Evolutionary conservation across 2,797 vertebrate species (phyloP), one percentile per base, ranked within the genome.

Genomic region (Naso thynnoides): DNA sequence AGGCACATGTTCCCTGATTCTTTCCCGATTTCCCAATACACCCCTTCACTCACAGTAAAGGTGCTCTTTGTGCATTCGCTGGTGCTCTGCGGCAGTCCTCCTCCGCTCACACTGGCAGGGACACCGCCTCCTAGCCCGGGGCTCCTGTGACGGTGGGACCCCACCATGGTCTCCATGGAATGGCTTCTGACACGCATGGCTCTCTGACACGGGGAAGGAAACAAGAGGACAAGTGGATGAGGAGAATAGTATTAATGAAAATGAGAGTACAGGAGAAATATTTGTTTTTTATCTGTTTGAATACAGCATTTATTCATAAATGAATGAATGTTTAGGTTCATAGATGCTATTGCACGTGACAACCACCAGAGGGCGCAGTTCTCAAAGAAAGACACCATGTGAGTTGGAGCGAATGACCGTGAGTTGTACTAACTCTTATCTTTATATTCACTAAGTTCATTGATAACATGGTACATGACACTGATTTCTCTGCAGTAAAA

Each of bases 91-190:
- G 94, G 92, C 6, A 99, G 95, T 4, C 95, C 97, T 16, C 97
- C 98, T 2, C 97, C 97, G 0, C 98, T 99, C 79, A 97, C 93
- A 79, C 98, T 99, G 76, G 97, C 96, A 0, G 97, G 96, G 59
- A 99, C 95, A 5, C 96, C 95, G 0, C 93, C 90, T 0, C 93
- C 66, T 4, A 94, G 94, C 0, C 94, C 90, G 0, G 95, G 70
- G 0, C 95, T 96, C 33, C 96, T 94, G 89, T 96, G 97, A 81
- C 95, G 97, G 69, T 98, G 96, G 60, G 96, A 95, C 57, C 96
- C 95, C 88, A 97, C 97, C 97, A 99, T 96, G 2, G 97, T 98
- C 93, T 99, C 98, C 97, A 98, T 98, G 81, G 98, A 99, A 89
- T 99, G 97, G 85, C 98, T 99, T 71, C 98, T 95, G 42, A 99